Percentiles rank a stretch among this genome's conserved stretches.
phyloP scores from a whole-genome alignment of 1,140 invertebrate genomes.

The Pemphigus obesinymphae region DNA sequence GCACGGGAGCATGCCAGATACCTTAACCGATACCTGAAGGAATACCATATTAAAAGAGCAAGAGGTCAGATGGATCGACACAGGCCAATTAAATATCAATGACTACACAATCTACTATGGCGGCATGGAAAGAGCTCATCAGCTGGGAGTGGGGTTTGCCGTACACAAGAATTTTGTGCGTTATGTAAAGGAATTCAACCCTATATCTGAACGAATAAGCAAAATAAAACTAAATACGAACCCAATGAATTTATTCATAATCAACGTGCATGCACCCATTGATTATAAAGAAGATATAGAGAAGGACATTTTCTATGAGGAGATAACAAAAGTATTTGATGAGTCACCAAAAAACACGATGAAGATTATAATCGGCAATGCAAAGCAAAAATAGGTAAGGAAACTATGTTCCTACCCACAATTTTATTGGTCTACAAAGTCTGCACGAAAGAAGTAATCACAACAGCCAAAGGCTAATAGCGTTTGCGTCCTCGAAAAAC shows the following conservation, averaged over 20 bases:
- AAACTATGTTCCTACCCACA: background rate
- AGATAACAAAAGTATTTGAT: background rate
- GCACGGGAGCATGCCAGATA: too few relatives aligned
- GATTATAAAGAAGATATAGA: background rate
- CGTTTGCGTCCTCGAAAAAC: slow-evolving; percentile 43
- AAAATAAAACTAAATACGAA: background rate
- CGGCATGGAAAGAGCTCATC: background rate
- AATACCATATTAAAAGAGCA: too few relatives aligned
- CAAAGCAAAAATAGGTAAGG: background rate
- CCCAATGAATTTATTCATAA: background rate
- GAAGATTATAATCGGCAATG: background rate
- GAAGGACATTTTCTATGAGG: background rate
- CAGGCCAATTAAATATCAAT: background rate
- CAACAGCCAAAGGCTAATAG: background rate
- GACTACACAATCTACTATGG: background rate
- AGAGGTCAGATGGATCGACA: too few relatives aligned
- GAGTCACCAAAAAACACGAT: background rate
- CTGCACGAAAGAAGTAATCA: background rate
- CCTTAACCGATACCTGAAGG: too few relatives aligned
- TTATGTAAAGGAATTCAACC: background rate
- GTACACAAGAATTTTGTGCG: background rate
- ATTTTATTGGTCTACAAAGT: background rate
- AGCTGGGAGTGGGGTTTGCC: too few relatives aligned
- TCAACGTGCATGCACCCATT: background rate
- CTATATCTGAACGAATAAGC: background rate